Base-by-base conservation (phyloP, 1,140 invertebrate genomes). In the Antheraea mylitta region DNA sequence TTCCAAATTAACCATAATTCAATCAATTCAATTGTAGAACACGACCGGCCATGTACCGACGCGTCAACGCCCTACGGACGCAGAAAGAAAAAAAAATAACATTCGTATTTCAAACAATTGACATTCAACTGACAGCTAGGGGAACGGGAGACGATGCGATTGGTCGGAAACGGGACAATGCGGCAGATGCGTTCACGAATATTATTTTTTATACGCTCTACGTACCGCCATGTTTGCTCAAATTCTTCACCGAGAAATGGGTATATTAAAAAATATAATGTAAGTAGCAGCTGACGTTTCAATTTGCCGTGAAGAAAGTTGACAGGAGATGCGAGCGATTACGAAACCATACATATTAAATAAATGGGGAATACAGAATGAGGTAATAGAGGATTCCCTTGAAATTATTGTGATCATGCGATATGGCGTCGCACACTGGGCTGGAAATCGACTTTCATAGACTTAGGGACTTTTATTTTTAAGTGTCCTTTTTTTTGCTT, bases 1-100 rank as follows among this genome's bases (percentile, higher is more conserved):
- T 70, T 75, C 71, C 67, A 73, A 79, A 86, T 86, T 82, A 81
- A 78, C 73, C 74, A 79, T 89, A 86, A 89, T 91, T 91, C 89
- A 87, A 91, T 91, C 86, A 88, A 80, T 75, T 83, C 82, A 85
- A 89, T 89, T 91, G 89, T 89, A 80, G 68, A 75, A 86, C 85
- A 86, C 71, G 76, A 74, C 81, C 79, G 79, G 75, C 82, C 78
- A 79, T 85, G 82, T 85, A 82, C 79, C 60, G 65, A 58, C 69
- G 69, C 81, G 86, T 88, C 82, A 85, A 86, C 87, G 86, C 87
- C 87, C 87, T 81, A 70, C 72, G 69, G 58, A 65, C 68, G 61
- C 45, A 65, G 71, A 75, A 79, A 85, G 82, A 88, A 74, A 80
- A 86, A 84, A 87, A 84, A 82, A 80, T 79, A 81, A 84, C 77